phyloP scores from a whole-genome alignment of 2,888 invertebrate species.

The Sarcophaga caerulescens region DNA sequence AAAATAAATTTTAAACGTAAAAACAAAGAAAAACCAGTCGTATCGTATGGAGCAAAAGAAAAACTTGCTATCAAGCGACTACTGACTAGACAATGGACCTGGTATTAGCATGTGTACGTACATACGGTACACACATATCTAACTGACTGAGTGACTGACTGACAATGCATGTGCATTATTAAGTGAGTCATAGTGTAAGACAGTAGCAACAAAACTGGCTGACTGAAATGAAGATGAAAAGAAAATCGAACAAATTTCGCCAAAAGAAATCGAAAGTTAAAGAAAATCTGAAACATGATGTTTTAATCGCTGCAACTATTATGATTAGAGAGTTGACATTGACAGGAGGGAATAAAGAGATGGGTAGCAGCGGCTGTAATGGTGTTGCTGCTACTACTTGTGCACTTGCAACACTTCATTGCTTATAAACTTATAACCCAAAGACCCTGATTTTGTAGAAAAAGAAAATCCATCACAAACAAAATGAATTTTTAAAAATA shows the following conservation, averaged over 20 bases:
- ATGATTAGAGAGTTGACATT: slow-evolving; percentile 45
- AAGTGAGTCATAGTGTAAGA: not conserved
- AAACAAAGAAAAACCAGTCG: slow-evolving; percentile 33
- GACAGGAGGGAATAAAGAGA: slow-evolving; percentile 35
- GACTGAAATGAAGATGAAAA: not conserved
- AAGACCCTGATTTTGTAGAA: not conserved
- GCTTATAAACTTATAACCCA: not conserved
- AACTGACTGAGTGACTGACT: slow-evolving; percentile 26
- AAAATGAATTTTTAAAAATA: slow-evolving; percentile 23
- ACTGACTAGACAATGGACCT: slow-evolving; percentile 57
- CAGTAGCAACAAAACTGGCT: not conserved
- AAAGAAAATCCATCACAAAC: not conserved
- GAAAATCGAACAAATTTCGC: not conserved
- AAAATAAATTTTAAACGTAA: slow-evolving; percentile 30
- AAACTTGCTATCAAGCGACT: not conserved
- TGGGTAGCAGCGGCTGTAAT: slow-evolving; percentile 22
- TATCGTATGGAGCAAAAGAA: slow-evolving; percentile 12
- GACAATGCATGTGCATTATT: slow-evolving; percentile 24
- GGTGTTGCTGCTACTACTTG: slow-evolving; percentile 16
- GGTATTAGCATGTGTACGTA: slow-evolving; percentile 29
- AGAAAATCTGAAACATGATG: slow-evolving; percentile 11
- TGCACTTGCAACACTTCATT: slow-evolving; percentile 22
- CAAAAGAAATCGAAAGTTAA: not conserved
- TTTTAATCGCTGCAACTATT: slow-evolving; percentile 28
- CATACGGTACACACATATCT: slow-evolving; percentile 31